These are phyloP conservation scores for Pseudoatta argentina DNA, from an alignment of 1,140 invertebrate genomes.

Conservation along the genomic window DNA sequence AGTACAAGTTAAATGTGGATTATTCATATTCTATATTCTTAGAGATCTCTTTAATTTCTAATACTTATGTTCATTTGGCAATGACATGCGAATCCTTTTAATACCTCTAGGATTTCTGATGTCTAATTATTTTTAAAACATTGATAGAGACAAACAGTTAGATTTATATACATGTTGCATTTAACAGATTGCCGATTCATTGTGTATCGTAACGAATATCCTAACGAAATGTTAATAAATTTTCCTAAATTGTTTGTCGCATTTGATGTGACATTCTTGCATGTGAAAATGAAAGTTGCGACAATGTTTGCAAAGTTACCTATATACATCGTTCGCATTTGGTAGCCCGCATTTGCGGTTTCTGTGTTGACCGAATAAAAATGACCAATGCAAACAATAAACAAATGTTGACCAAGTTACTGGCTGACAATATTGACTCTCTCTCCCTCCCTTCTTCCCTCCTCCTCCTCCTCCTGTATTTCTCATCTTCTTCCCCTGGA, in stretches of 20 bases:
- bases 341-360: conserved; percentile 27
- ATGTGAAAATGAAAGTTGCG: conserved; percentile 43
- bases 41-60: not conserved
- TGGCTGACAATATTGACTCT: conserved; percentile 23
- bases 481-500: not conserved
- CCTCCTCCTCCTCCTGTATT: not conserved
- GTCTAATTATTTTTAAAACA: not conserved
- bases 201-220: not conserved
- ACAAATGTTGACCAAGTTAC: conserved; percentile 46
- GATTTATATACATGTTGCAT: conserved; percentile 15
- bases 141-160: not conserved
- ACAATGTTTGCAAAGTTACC: conserved; percentile 44
- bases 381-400: conserved; percentile 50
- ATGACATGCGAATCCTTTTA: too few species aligned
- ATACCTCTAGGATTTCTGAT: not conserved
- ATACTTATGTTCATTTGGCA: not conserved
- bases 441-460: not conserved
- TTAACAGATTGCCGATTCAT: conserved; percentile 13
- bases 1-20: not conserved
- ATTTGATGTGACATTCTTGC: not conserved
- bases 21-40: not conserved
- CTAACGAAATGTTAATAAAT: conserved; percentile 28
- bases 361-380: conserved; percentile 49
- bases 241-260: conserved; percentile 56
- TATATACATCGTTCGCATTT: conserved; percentile 41